phyloP scores from a whole-genome alignment of 2,113 vertebrate species.

The Platycercus adscitus region DNA sequence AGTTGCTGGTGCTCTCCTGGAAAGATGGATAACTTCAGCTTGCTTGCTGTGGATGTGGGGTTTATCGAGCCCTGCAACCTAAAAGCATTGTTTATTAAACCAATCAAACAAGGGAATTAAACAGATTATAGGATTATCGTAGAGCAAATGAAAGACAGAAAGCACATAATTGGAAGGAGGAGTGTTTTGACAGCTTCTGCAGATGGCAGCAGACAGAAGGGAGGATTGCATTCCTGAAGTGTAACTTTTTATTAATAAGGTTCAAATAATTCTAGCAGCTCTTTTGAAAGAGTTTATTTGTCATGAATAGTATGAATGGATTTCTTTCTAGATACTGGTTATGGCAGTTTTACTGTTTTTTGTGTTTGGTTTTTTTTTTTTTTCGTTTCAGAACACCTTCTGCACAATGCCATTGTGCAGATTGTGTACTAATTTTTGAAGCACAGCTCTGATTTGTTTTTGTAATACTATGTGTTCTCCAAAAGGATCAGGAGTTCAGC shows the following conservation, averaged over 20 bases:
- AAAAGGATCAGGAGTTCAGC: not conserved
- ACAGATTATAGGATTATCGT: slow-evolving; percentile 47
- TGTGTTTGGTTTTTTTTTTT: not conserved
- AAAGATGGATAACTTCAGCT: not conserved
- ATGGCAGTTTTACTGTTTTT: not conserved
- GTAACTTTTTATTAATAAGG: slow-evolving; percentile 16
- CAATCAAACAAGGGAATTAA: slow-evolving; percentile 54
- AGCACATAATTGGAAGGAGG: slow-evolving; percentile 31
- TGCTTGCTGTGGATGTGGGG: not conserved
- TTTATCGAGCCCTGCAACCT: slow-evolving; percentile 1
- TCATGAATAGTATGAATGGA: not conserved
- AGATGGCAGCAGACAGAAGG: slow-evolving; percentile 34
- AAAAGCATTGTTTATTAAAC: slow-evolving; percentile 50
- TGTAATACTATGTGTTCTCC: not conserved
- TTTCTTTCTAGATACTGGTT: not conserved
- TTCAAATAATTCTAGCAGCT: not conserved
- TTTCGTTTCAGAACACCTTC: not conserved
- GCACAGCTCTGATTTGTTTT: not conserved
- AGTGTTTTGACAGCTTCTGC: slow-evolving; percentile 63
- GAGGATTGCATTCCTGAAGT: slow-evolving; percentile 6
- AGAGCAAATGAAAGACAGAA: slow-evolving; percentile 37
- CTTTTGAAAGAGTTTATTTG: not conserved
- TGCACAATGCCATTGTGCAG: not conserved
- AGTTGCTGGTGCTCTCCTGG: not conserved
- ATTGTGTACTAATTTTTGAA: not conserved